phyloP scores from a whole-genome alignment of 2,888 invertebrate species.

The Latrodectus elegans region DNA sequence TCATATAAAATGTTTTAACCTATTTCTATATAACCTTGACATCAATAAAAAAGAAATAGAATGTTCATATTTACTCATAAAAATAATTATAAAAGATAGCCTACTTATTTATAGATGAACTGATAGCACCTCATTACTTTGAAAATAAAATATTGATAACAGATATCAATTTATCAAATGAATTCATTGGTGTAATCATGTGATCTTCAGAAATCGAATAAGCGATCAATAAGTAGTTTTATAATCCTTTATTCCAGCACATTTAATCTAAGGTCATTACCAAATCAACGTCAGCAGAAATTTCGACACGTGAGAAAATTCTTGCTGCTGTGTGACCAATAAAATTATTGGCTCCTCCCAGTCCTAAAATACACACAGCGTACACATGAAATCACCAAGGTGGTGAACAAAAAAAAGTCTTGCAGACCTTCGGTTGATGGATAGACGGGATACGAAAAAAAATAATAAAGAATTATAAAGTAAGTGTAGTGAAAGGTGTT shows the following conservation, averaged over 20 bases:
- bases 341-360: constrained; percentile 52
- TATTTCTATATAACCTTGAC: too few relatives aligned
- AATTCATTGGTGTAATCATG: neutral
- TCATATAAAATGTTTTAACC: too few relatives aligned
- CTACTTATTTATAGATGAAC: too few relatives aligned
- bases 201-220: constrained; percentile 8
- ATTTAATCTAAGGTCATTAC: constrained; percentile 46
- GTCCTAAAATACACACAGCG: constrained; percentile 44
- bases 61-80: too few relatives aligned
- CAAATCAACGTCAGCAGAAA: constrained; percentile 29
- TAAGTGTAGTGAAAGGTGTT: neutral
- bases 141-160: too few relatives aligned
- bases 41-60: too few relatives aligned
- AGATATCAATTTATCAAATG: too few relatives aligned
- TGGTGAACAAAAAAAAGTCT: constrained; percentile 26
- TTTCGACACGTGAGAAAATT: constrained; percentile 50
- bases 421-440: constrained; percentile 19
- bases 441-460: constrained; percentile 29
- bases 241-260: constrained; percentile 32
- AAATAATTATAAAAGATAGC: too few relatives aligned
- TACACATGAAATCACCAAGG: constrained; percentile 47
- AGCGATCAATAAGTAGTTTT: constrained; percentile 25
- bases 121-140: too few relatives aligned
- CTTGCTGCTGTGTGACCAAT: constrained; percentile 43
- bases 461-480: constrained; percentile 10